Percentiles rank a stretch among this genome's conserved stretches.
phyloP scores from a whole-genome alignment of 2,888 invertebrate genomes.

The Agrochola circellaris region DNA sequence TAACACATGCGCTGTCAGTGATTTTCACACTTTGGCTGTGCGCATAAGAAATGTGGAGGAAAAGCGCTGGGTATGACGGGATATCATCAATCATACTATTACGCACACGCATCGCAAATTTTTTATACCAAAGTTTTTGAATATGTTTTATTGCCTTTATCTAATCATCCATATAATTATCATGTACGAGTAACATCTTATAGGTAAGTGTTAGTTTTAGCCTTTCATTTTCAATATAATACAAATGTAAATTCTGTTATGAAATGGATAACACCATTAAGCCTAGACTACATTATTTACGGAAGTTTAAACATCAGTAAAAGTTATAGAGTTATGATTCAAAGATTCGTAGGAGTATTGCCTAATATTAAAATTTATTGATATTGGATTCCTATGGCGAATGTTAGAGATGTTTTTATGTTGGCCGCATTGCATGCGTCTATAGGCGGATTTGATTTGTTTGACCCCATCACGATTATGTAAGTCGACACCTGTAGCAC shows the following conservation, averaged over 20 bases:
- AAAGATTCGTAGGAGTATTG: neutral
- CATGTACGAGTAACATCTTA: neutral
- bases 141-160: too few relatives aligned
- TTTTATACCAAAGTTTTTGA: neutral
- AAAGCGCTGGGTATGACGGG: too few relatives aligned
- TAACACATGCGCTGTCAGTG: too few relatives aligned
- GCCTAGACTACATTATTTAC: neutral
- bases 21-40: too few relatives aligned
- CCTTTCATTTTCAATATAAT: slow-evolving; percentile 16
- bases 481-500: neutral
- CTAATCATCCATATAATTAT: too few relatives aligned
- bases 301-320: neutral
- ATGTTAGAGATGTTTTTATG: slow-evolving; percentile 6
- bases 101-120: neutral
- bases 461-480: slow-evolving; percentile 21
- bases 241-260: slow-evolving; percentile 27
- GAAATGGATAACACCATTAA: slow-evolving; percentile 3
- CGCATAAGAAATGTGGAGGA: too few relatives aligned
- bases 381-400: slow-evolving; percentile 1
- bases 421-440: neutral
- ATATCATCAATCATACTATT: neutral
- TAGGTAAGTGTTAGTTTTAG: rapidly evolving
- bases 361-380: slow-evolving; percentile 35
- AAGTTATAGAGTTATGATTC: slow-evolving; percentile 7
- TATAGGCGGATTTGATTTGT: neutral